Evolutionary conservation across 2,113 vertebrate genomes (phyloP).

Genomic region (Gracilinanus agilis): DNA sequence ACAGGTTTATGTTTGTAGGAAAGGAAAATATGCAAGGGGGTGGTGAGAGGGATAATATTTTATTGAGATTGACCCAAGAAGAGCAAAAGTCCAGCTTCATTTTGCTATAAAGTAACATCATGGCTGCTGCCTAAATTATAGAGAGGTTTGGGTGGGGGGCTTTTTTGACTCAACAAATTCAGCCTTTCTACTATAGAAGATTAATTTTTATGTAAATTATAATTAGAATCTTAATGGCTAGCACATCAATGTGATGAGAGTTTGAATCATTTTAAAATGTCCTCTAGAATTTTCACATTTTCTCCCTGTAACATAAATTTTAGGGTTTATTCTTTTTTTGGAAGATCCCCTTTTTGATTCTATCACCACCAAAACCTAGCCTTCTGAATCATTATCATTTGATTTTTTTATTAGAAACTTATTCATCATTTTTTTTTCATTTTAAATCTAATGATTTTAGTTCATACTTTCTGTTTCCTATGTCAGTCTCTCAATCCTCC

Average conservation of each 20-base stretch:
- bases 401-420: not conserved
- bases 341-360: not conserved
- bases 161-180: conserved; percentile 62
- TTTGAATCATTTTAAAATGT: not conserved
- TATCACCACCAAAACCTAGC: not conserved
- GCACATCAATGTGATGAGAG: conserved; percentile 17
- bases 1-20: conserved; percentile 69
- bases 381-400: not conserved
- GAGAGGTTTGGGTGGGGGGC: conserved; percentile 27
- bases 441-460: not conserved
- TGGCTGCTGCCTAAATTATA: conserved; percentile 65
- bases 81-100: not conserved
- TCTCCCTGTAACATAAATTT: not conserved
- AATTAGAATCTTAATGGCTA: not conserved
- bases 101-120: not conserved
- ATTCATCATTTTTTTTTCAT: not conserved
- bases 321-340: not conserved
- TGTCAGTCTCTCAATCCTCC: not conserved
- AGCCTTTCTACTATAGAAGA: conserved; percentile 51
- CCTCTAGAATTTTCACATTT: not conserved
- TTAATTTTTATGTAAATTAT: conserved; percentile 57
- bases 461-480: not conserved
- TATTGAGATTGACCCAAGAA: conserved; percentile 41
- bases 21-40: conserved; percentile 65
- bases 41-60: conserved; percentile 48